A percentile compares a stretch with the other conserved stretches of the same genome.
Conservation (phyloP, 2,113 vertebrate species). For the Hippolais icterina region DNA sequence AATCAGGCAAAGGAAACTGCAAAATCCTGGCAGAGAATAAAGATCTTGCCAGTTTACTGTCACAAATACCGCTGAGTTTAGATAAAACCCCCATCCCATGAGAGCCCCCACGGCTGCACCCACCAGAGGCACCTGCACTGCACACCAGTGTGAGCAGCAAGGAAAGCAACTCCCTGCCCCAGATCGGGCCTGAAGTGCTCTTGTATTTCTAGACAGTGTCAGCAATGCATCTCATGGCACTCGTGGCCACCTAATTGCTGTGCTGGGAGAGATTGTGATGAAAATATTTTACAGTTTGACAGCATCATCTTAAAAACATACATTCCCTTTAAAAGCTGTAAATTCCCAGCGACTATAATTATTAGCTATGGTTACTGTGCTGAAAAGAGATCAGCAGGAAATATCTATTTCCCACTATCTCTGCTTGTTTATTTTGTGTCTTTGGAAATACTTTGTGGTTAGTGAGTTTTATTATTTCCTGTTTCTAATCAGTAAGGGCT, state of each 20-base stretch:
- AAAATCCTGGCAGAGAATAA: neutral
- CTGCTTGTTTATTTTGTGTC: neutral
- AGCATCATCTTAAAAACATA: neutral
- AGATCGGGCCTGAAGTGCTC: neutral
- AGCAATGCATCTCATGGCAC: neutral
- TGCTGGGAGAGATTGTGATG: neutral
- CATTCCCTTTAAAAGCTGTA: neutral
- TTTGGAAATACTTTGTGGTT: slow-evolving; percentile 11
- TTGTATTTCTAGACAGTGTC: neutral
- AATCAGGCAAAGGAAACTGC: neutral
- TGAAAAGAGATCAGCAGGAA: slow-evolving; percentile 29
- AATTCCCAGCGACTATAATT: neutral
- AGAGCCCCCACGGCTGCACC: neutral
- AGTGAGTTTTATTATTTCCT: slow-evolving; percentile 43
- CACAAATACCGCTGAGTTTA: neutral
- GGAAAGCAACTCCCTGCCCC: neutral
- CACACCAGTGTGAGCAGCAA: neutral
- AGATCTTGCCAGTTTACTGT: neutral
- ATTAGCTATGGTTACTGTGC: neutral
- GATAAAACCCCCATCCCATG: neutral
- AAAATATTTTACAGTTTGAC: neutral
- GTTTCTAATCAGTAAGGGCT: neutral
- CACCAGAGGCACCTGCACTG: neutral
- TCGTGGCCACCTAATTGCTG: neutral
- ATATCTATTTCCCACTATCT: neutral